Conservation (phyloP, 2,888 invertebrate genomes). For the Drosophila parthenogenetica region DNA sequence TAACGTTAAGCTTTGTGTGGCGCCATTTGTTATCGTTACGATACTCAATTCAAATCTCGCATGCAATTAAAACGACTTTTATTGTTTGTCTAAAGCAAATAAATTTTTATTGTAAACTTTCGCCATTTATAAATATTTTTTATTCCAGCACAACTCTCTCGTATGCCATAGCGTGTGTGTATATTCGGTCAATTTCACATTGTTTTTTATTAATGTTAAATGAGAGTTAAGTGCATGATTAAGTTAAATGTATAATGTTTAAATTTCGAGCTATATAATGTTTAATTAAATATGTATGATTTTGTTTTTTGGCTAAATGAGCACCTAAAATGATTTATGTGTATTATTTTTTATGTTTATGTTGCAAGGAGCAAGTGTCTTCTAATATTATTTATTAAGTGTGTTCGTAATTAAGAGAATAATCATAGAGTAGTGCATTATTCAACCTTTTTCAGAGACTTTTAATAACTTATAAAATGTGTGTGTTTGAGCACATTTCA, state of each 20-base stretch:
- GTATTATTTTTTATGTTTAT: conserved; percentile 38
- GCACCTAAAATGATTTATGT: conserved; percentile 62
- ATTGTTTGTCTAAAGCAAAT: conserved; percentile 72
- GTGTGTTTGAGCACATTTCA: conserved; percentile 70
- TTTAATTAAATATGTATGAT: conserved; percentile 46
- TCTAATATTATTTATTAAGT: conserved; percentile 43
- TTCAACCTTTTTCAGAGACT: conserved; percentile 22
- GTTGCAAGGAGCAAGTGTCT: conserved; percentile 62
- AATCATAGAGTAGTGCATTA: conserved; percentile 42
- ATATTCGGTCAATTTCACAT: conserved; percentile 22
- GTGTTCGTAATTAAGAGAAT: conserved; percentile 34
- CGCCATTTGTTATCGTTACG: conserved; percentile 17
- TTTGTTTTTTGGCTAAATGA: conserved; percentile 53
- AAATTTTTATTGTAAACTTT: conserved; percentile 70
- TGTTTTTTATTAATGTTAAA: conserved; percentile 47
- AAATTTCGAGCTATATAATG: conserved; percentile 60
- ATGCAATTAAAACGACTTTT: conserved; percentile 1
- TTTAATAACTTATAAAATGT: conserved; percentile 37
- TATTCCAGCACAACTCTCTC: conserved; percentile 50
- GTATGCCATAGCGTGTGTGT: conserved; percentile 45
- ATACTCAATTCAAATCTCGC: conserved; percentile 1
- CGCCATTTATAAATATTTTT: conserved; percentile 60
- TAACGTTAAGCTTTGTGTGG: neutral
- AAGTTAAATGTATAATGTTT: conserved; percentile 57
- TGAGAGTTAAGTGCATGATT: conserved; percentile 65